Evolutionary conservation across 2,888 invertebrate genomes (phyloP), one percentile per base, ranked within the genome.

Genomic region (Ophion obscuratus): DNA sequence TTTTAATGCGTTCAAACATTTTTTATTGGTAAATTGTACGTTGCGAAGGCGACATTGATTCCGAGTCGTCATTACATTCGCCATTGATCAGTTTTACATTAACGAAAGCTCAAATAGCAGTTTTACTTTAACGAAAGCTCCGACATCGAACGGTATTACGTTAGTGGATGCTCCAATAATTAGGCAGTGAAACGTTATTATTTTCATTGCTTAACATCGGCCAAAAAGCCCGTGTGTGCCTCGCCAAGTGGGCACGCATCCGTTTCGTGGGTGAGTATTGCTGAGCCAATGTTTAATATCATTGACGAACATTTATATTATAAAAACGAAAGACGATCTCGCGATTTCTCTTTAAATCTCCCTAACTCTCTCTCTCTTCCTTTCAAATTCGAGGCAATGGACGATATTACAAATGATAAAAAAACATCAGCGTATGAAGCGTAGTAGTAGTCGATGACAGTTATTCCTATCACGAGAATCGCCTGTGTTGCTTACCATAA

Each of bases 371-470:
- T 24, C 10, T 36, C 24, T 14, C 11, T 44, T 47, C 0, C 3
- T 6, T 11, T 20, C 11, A 68, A 20, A 68, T 47, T 14, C 24
- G 47, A 9, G 53, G 14, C 2, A 27, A 70, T 27, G 47, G 47
- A 5, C 9, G 17, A 53, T 70, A 70, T 47, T 14, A 70, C 53
- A 47, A 70, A 70, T 27, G 47, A 70, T 70, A 70, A 53, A 70
- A 70, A 53, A 53, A 53, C 70, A 27, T 70, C 70, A 70, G 53
- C 53, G 24, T 53, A 47, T 27, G 27, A 70, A 70, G 70, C 70
- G 47, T 27, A 70, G 9, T 27, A 70, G 9, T 70, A 70, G 24
- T 47, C 9, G 14, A 53, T 70, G 10, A 31, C 10, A 11, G 67
- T 31, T 53, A 17, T 24, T 17, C 17, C 53, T 17, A 53, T 17